Percentiles rank a stretch among this genome's conserved stretches.
Evolutionary conservation across 2,113 vertebrate genomes (phyloP).

Genomic region (Carlito syrichta): DNA sequence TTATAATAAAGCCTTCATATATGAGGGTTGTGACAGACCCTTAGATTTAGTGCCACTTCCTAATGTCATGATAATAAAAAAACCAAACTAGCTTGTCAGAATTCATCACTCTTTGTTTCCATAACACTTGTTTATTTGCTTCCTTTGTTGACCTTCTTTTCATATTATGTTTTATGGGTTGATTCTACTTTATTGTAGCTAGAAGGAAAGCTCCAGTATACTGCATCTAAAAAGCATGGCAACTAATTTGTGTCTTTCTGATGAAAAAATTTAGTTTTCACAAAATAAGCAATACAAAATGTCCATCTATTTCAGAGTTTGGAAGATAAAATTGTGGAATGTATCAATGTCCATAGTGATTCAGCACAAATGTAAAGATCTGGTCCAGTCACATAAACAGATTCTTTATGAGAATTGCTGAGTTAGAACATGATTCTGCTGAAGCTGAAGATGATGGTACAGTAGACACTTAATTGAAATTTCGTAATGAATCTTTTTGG

Average conservation of each 20-base stretch:
- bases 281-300: neutral
- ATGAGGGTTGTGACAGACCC: neutral
- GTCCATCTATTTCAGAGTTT: neutral
- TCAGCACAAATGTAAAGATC: neutral
- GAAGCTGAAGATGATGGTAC: neutral
- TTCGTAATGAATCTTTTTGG: neutral
- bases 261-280: neutral
- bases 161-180: neutral
- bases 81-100: neutral
- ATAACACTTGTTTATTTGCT: neutral
- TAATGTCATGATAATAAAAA: neutral
- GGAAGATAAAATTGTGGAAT: conserved; percentile 5
- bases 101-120: neutral
- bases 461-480: neutral
- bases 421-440: neutral
- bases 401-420: neutral
- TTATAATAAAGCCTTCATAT: neutral
- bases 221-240: neutral
- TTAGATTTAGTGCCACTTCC: neutral
- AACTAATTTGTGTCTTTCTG: neutral
- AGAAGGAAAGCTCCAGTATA: neutral
- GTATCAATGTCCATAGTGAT: neutral
- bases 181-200: neutral
- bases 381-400: neutral
- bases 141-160: neutral